Evolutionary conservation across 1,140 invertebrate genomes (phyloP), one percentile per base, ranked within the genome.

Genomic region (Oncopodura yosiiana): DNA sequence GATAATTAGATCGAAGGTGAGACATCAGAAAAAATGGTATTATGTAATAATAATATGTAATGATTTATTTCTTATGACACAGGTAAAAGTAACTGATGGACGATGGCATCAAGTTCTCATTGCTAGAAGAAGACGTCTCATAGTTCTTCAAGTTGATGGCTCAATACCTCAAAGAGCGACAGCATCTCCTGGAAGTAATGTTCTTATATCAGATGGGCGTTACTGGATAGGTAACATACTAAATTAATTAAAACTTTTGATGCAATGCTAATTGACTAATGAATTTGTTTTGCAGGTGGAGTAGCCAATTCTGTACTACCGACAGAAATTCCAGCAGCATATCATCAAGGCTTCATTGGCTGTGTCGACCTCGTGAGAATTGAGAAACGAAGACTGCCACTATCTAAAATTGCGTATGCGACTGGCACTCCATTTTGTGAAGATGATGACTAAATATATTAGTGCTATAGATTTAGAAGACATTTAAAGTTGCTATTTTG

Each of bases 171-270:
- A 80, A 1, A 78, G 75, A 62, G 77, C 75, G 18, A 73, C 77
- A 58, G 78, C 82, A 18, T 75, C 77, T 50, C 71, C 73, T 32
- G 78, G 82, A 46, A 75, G 81, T 23, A 77, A 78, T 44, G 77
- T 79, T 58, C 76, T 86, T 54, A 81, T 82, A 65, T 81, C 83
- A 11, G 82, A 84, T 70, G 81, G 82, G 18, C 78, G 79, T 58
- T 67, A 86, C 38, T 86, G 83, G 82, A 80, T 87, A 62, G 84
- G 84, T 81, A 69, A 65, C 64, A 37, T 43, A 9, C 3, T 6
- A 39, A 39, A 11, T 9, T 39, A 5, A 4, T 11, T 12, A 12
- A 39, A 39, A 9, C 6, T 39, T 39, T 39, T 43, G 5, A 21
- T 24, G 8, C n/a, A n/a, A n/a, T n/a, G n/a, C n/a, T 43, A 42